Evolutionary conservation across 2,888 invertebrate genomes (phyloP), one percentile per base, ranked within the genome.

Genomic region (Tetranychus truncatus): DNA sequence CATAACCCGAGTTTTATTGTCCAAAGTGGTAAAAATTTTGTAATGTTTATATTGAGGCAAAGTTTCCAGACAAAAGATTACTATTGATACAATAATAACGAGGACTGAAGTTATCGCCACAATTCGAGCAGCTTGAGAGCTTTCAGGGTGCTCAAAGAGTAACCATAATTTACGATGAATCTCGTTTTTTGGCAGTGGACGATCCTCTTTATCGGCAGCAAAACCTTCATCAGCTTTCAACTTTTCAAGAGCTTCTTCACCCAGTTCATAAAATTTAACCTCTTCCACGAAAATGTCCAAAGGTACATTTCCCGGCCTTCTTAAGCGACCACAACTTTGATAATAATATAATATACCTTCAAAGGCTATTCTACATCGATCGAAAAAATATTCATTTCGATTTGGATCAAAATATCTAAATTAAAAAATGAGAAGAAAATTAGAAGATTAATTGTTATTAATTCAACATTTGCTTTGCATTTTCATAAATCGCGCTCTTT

Each of bases 281-380:
- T 72, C 97, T 86, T 97, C 97, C 81, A 95, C 94, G 87, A 97
- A 97, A 82, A 97, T 95, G 88, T 97, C 96, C 84, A 95, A 88
- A 81, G 97, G 96, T 82, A 97, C 96, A 87, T 96, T 96, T 84
- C 95, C 95, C 82, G 97, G 97, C 84, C 96, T 89, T 82, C 96
- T 88, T 81, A 97, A 88, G 82, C 96, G 89, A 81, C 96, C 96
- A 81, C 95, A 93, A 86, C 94, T 94, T 86, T 97, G 96, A 86
- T 97, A 97, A 87, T 95, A 97, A 85, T 96, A 96, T 82, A 97
- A 89, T 86, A 97, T 97, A 85, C 96, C 96, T 88, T 97, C 97
- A 87, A 97, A 97, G 84, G 94, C 94, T 83, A 95, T 95, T 85
- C 97, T 89, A 87, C 96, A 96, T 83, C 97, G 89, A 87, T 97